Percentiles rank a stretch among this genome's conserved stretches.
phyloP scores from a whole-genome alignment of 2,888 invertebrate species.

The Keiferia lycopersicella region DNA sequence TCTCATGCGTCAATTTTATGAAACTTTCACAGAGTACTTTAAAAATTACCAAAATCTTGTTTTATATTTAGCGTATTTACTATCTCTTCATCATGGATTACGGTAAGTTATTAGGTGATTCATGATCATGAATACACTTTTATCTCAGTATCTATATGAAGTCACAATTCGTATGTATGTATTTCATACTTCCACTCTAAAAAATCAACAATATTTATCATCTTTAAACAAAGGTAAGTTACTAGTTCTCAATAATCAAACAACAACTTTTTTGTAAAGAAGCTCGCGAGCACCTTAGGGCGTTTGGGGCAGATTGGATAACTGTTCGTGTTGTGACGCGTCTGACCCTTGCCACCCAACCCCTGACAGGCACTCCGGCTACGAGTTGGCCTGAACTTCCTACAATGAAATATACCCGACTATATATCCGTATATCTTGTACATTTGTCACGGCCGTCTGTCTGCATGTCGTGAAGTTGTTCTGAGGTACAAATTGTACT shows the following conservation, averaged over 20 bases:
- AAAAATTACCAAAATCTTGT: background rate
- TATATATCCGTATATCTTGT: background rate
- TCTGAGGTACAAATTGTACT: background rate
- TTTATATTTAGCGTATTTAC: background rate
- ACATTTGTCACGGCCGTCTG: background rate
- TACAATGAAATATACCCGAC: too few species aligned
- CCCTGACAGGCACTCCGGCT: too few species aligned
- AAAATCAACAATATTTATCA: too few species aligned
- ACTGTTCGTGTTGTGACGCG: background rate
- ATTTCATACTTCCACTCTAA: too few species aligned
- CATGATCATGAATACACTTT: too few species aligned
- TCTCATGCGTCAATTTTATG: background rate
- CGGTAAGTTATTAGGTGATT: background rate
- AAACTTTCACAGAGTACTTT: too few species aligned
- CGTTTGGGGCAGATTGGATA: background rate
- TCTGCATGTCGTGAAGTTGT: slow-evolving; percentile 7
- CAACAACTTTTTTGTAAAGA: background rate
- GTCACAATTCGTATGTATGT: too few species aligned
- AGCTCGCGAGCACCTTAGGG: background rate
- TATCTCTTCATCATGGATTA: background rate
- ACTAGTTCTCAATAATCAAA: too few species aligned
- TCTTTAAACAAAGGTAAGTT: too few species aligned
- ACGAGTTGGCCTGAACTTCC: slow-evolving; percentile 1
- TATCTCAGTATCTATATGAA: too few species aligned
- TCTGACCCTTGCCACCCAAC: background rate